These are phyloP conservation scores for Odontocerum albicorne DNA, from an alignment of 2,888 invertebrate species.

Conservation along the genomic window DNA sequence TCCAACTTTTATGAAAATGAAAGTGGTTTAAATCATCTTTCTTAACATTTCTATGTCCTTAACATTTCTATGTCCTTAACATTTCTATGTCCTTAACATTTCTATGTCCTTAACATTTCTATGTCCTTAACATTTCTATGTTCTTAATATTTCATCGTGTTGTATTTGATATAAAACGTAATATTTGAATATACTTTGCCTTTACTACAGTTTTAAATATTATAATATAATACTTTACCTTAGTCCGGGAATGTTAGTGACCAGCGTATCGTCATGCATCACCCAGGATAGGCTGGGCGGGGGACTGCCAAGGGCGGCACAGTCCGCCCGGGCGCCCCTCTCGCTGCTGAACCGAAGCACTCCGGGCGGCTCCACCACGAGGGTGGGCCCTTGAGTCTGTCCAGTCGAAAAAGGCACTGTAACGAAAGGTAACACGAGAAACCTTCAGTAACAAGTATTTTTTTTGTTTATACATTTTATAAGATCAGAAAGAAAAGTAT, in stretches of 20 bases:
- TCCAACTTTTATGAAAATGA: too few species aligned
- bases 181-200: background rate
- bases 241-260: slow-evolving; percentile 30
- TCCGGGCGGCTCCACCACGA: slow-evolving; percentile 31
- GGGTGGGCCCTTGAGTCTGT: slow-evolving; percentile 27
- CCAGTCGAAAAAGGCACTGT: slow-evolving; percentile 3
- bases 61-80: too few species aligned
- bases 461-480: too few species aligned
- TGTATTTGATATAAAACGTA: too few species aligned
- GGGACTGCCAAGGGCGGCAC: slow-evolving; percentile 32
- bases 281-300: slow-evolving; percentile 29
- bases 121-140: too few species aligned
- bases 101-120: too few species aligned
- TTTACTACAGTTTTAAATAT: background rate
- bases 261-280: slow-evolving; percentile 28
- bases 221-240: slow-evolving; percentile 19
- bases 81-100: too few species aligned
- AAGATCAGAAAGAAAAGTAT: too few species aligned
- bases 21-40: too few species aligned
- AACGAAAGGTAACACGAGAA: slow-evolving; percentile 2
- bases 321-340: slow-evolving; percentile 30
- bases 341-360: slow-evolving; percentile 29
- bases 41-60: too few species aligned
- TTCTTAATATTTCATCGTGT: too few species aligned
- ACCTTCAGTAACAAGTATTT: too few species aligned